Base-by-base conservation (phyloP, 2,113 vertebrate species). In the Acrocephalus arundinaceus region DNA sequence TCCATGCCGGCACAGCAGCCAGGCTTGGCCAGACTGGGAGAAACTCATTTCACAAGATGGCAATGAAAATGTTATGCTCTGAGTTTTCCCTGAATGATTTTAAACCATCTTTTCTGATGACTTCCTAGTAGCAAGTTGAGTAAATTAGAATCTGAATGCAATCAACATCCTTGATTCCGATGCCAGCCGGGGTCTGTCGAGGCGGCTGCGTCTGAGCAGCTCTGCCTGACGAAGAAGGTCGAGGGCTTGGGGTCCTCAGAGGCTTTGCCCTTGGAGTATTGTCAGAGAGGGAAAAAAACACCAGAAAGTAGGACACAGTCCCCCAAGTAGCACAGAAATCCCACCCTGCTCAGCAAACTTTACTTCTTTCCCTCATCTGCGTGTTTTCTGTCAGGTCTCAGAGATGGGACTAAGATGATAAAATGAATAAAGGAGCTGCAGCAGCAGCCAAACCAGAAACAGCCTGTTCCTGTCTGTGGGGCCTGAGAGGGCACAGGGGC, bases 11-110 rank as follows among this genome's bases (percentile, higher is more conserved):
- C 54, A 48, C 25, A 89, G 92, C 78, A 87, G 52, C 25, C 39
- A 11, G 33, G 31, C 87, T 87, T n/a, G 27, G 28, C 83, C 70
- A 89, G 72, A 91, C 89, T 0, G 0, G 58, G 49, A 95, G 74
- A 88, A 58, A 70, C 63, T 92, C 22, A 35, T 95, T 95, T 87
- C 73, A 31, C 76, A 83, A 91, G 93, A 95, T 92, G 85, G 67
- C 95, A 96, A 97, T 97, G 93, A 97, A 97, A 97, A 87, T 97
- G 96, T 97, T 70, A 96, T 96, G 93, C 93, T 87, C 89, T 57
- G 94, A 90, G 95, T 89, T 97, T 95, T 95, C 97, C 93, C 95
- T 94, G 94, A 96, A 93, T 93, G 85, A 85, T 93, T 97, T 92
- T 71, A 89, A 95, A 89, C 93, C 22, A 4, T 77, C 89, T 91